Evolutionary conservation across 2,113 vertebrate species (phyloP).

Genomic region (Scatophagus argus): DNA sequence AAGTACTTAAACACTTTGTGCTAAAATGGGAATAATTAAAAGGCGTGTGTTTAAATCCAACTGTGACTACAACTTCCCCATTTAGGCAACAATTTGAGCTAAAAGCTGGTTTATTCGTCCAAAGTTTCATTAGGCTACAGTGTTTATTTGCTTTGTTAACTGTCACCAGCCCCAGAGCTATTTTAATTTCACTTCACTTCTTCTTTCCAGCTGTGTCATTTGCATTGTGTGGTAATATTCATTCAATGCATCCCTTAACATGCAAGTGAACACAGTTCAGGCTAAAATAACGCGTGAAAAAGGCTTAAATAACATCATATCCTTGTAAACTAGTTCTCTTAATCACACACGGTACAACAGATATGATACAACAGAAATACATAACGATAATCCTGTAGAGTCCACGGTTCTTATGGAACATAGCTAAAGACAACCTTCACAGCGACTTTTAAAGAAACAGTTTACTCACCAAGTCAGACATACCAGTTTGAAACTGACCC

Average conservation of each 20-base stretch:
- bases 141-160: neutral
- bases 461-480: neutral
- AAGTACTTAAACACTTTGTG: neutral
- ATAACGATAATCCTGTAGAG: neutral
- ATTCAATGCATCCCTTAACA: neutral
- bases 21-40: neutral
- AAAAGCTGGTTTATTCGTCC: neutral
- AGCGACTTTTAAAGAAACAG: neutral
- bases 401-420: neutral
- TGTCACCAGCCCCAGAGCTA: neutral
- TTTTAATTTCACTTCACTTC: neutral
- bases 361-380: neutral
- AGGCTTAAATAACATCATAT: too few species aligned
- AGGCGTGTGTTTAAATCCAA: neutral
- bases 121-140: neutral
- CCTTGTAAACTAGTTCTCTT: neutral
- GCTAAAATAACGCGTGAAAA: neutral
- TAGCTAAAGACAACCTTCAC: neutral
- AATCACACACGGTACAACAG: neutral
- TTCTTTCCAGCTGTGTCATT: neutral
- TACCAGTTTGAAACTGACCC: neutral
- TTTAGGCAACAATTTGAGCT: neutral
- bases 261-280: neutral
- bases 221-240: neutral
- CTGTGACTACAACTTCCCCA: neutral